These are phyloP conservation scores for Eptatretus atami DNA, from an alignment of 2,797 vertebrate genomes.

Conservation along the genomic window DNA sequence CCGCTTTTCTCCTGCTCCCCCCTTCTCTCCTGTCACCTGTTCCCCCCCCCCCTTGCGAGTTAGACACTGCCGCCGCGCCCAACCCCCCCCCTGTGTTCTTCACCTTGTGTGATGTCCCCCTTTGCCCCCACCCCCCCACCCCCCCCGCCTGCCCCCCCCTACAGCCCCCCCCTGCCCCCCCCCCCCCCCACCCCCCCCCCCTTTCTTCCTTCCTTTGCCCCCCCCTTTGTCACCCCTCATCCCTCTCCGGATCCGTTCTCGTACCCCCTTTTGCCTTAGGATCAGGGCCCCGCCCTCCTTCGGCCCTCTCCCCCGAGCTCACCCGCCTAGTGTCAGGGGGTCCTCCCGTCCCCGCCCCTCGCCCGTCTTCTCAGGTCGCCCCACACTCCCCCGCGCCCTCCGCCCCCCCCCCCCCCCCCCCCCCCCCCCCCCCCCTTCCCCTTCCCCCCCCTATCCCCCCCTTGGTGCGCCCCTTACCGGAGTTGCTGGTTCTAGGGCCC, in stretches of 20 bases:
- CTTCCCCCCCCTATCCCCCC: constrained; percentile 16
- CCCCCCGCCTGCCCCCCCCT: too few species aligned
- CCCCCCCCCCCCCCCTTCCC: constrained; percentile 14
- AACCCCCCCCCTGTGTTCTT: too few species aligned
- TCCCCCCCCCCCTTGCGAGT: constrained; percentile 13
- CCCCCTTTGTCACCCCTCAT: too few species aligned
- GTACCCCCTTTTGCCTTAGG: too few species aligned
- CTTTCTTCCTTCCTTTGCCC: constrained; percentile 5
- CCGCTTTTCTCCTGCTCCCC: constrained; percentile 14
- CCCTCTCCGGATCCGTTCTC: too few species aligned
- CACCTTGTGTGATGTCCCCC: too few species aligned
- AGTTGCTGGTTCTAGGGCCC: too few species aligned
- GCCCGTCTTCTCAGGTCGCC: neutral
- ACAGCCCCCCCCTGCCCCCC: neutral
- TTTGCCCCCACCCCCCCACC: too few species aligned
- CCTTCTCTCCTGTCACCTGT: constrained; percentile 11
- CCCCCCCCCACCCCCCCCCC: constrained; percentile 7
- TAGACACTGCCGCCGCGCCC: neutral
- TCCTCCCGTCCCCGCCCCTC: constrained; percentile 7
- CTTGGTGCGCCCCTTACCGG: too few species aligned
- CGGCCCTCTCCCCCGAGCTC: too few species aligned
- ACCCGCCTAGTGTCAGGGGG: too few species aligned
- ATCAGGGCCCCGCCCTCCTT: too few species aligned
- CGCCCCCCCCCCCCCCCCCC: constrained; percentile 8
- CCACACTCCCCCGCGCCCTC: constrained; percentile 6